Percentiles rank a stretch among this genome's conserved stretches.
These are phyloP conservation scores for Physella acuta DNA, from an alignment of 1,140 invertebrate genomes.

Conservation along the genomic window DNA sequence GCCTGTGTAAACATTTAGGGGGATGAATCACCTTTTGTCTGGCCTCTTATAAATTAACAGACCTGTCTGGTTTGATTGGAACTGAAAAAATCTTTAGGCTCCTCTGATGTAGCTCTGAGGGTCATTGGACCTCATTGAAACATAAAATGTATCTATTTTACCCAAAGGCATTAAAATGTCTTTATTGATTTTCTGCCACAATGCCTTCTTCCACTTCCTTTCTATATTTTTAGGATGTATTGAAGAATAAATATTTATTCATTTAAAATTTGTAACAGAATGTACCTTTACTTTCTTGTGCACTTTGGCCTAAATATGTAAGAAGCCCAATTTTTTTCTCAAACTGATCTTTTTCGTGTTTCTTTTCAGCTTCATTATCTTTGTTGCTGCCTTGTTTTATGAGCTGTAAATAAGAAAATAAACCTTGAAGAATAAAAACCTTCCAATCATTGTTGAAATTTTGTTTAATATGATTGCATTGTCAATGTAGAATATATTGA, in stretches of 20 bases:
- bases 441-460: background rate
- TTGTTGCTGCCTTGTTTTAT: constrained; percentile 66
- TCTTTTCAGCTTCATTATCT: constrained; percentile 88
- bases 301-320: constrained; percentile 93
- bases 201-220: background rate
- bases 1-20: too few relatives aligned
- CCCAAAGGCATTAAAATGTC: too few relatives aligned
- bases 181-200: background rate
- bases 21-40: too few relatives aligned
- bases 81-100: too few relatives aligned
- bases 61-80: too few relatives aligned
- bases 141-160: too few relatives aligned
- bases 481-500: background rate
- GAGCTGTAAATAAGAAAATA: constrained; percentile 25
- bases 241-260: background rate
- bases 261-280: too few relatives aligned
- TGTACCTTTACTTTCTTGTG: constrained; percentile 72
- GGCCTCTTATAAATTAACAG: too few relatives aligned
- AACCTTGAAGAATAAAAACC: background rate
- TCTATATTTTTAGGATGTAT: background rate
- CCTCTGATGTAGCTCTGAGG: too few relatives aligned
- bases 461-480: background rate
- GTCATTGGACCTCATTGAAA: too few relatives aligned
- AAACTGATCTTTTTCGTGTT: constrained; percentile 91
- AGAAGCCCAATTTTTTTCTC: constrained; percentile 96